phyloP scores from a whole-genome alignment of 2,888 invertebrate species.

The Congeria kusceri region DNA sequence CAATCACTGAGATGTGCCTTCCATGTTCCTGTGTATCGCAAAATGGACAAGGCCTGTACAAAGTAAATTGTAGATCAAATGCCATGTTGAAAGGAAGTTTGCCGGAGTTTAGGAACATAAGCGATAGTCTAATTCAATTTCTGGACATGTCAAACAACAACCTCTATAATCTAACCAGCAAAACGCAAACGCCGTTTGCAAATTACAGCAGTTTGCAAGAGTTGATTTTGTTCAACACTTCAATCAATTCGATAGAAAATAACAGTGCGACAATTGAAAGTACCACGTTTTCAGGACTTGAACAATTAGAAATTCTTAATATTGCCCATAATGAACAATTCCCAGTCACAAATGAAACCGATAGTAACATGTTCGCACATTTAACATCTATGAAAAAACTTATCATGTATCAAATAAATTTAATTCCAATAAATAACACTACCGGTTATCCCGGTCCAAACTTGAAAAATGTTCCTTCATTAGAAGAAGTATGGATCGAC shows the following conservation, averaged over 20 bases:
- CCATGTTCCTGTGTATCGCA: too few species aligned
- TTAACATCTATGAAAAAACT: conserved; percentile 15
- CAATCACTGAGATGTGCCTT: too few species aligned
- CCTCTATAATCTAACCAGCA: neutral
- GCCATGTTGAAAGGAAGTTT: too few species aligned
- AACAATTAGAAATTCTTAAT: conserved; percentile 21
- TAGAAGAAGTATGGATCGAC: conserved; percentile 40
- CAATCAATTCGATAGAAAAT: neutral
- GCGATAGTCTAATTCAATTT: too few species aligned
- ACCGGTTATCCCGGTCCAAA: conserved; percentile 36
- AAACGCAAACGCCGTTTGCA: neutral
- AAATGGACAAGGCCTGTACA: too few species aligned
- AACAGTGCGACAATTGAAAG: conserved; percentile 5
- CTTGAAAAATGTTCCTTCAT: conserved; percentile 3
- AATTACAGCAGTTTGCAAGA: conserved; percentile 1
- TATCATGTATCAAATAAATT: conserved; percentile 39
- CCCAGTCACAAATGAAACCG: conserved; percentile 33
- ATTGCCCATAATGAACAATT: conserved; percentile 33
- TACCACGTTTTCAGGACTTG: conserved; percentile 16
- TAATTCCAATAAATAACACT: neutral
- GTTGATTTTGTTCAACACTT: conserved; percentile 22
- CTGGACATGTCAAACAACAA: conserved; percentile 11
- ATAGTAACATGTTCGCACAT: conserved; percentile 13
- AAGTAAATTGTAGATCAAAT: too few species aligned
- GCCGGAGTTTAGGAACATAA: too few species aligned